These are phyloP conservation scores for Trissolcus japonicus DNA, from an alignment of 2,888 invertebrate genomes.

Conservation along the genomic window DNA sequence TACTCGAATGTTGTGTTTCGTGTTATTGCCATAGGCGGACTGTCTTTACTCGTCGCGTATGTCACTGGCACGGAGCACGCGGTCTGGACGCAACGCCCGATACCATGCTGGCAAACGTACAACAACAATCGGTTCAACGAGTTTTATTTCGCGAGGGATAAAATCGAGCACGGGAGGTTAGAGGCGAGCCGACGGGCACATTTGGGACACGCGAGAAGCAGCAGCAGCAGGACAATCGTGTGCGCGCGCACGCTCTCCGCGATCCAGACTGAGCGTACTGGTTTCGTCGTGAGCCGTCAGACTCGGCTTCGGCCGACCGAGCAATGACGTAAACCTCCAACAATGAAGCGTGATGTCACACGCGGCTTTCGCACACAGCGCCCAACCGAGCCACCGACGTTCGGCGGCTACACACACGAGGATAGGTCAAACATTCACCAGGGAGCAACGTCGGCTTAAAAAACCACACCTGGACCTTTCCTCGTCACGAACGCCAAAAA, in stretches of 20 bases:
- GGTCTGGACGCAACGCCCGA: too few relatives aligned
- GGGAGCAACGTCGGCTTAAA: too few relatives aligned
- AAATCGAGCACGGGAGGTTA: too few relatives aligned
- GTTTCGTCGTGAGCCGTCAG: conserved; percentile 18
- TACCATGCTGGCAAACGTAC: conserved; percentile 13
- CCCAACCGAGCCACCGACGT: conserved; percentile 12
- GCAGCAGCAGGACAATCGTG: neutral
- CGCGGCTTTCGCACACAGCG: conserved; percentile 6
- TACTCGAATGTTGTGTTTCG: neutral
- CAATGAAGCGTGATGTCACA: conserved; percentile 76
- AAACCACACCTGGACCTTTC: too few relatives aligned
- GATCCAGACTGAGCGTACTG: conserved; percentile 29
- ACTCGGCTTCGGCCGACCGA: conserved; percentile 59
- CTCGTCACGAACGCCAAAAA: too few relatives aligned
- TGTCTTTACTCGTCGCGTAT: neutral
- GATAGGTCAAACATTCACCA: too few relatives aligned
- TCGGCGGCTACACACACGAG: too few relatives aligned
- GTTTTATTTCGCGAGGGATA: neutral
- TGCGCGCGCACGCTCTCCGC: conserved; percentile 24
- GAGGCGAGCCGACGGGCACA: conserved; percentile 19
- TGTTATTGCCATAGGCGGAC: neutral
- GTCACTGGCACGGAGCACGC: conserved; percentile 4
- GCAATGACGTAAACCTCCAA: conserved; percentile 76
- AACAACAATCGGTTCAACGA: neutral
- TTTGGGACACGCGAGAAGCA: conserved; percentile 22